Conservation (phyloP, 1,140 invertebrate genomes). For the Habropoda laboriosa region DNA sequence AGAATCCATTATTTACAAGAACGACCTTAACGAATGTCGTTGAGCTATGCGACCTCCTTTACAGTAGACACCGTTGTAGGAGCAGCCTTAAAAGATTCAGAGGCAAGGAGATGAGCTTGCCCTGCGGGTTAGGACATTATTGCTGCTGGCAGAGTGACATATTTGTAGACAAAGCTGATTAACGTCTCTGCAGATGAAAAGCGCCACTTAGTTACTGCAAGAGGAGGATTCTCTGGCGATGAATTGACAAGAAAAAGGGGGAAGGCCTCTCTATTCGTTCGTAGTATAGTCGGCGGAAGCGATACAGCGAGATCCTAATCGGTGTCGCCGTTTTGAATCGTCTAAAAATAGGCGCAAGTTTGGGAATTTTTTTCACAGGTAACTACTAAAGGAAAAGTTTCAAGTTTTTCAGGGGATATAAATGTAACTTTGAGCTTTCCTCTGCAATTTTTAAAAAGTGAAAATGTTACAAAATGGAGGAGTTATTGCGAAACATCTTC, state of each 20-base stretch:
- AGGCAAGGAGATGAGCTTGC: constrained; percentile 47
- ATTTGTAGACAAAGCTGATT: constrained; percentile 53
- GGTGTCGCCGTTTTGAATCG: too few relatives aligned
- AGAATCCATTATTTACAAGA: constrained; percentile 56
- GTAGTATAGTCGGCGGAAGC: too few relatives aligned
- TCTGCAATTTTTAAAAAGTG: too few relatives aligned
- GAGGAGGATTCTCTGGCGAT: constrained; percentile 10
- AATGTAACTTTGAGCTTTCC: too few relatives aligned
- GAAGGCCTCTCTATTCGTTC: too few relatives aligned
- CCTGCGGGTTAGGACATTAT: constrained; percentile 42
- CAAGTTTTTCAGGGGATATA: too few relatives aligned
- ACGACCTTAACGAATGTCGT: constrained; percentile 59
- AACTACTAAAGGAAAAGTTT: too few relatives aligned
- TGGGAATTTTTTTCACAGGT: too few relatives aligned
- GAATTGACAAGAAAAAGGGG: neutral
- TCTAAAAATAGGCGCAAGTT: too few relatives aligned
- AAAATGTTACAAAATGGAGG: too few relatives aligned
- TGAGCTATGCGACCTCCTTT: constrained; percentile 55
- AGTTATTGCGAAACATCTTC: too few relatives aligned
- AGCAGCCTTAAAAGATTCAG: constrained; percentile 60
- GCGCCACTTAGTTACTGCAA: constrained; percentile 33
- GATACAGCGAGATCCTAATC: too few relatives aligned
- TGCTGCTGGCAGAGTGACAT: constrained; percentile 21
- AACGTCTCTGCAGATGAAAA: constrained; percentile 52
- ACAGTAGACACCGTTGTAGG: constrained; percentile 20